Percentiles rank a stretch among this genome's conserved stretches.
Evolutionary conservation across 2,797 vertebrate species (phyloP).

Genomic region (Chaunax sp.): DNA sequence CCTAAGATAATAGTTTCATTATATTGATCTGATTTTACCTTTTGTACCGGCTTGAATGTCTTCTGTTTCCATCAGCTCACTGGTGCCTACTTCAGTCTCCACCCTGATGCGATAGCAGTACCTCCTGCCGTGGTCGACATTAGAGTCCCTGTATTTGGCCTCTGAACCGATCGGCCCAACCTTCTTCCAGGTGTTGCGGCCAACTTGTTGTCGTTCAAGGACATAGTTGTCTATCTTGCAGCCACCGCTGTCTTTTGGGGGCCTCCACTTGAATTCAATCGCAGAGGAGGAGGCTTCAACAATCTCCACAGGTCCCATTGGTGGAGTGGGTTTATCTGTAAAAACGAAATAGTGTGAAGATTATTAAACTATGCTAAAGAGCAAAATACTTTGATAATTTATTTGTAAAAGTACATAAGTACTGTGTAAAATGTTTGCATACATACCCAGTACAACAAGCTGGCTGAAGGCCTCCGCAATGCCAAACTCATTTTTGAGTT

Average conservation of each 20-base stretch:
- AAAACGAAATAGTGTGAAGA: background rate
- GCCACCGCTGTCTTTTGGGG: slow-evolving; percentile 90
- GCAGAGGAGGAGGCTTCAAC: slow-evolving; percentile 77
- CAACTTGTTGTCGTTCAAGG: slow-evolving; percentile 88
- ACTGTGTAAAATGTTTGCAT: background rate
- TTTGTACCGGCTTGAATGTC: slow-evolving; percentile 89
- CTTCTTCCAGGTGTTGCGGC: slow-evolving; percentile 90
- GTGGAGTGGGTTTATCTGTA: slow-evolving; percentile 90
- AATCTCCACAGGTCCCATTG: slow-evolving; percentile 90
- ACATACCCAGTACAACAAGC: slow-evolving; percentile 87
- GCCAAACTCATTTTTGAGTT: slow-evolving; percentile 90
- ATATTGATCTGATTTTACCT: slow-evolving; percentile 77
- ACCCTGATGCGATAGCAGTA: slow-evolving; percentile 91
- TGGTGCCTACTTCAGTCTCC: slow-evolving; percentile 85
- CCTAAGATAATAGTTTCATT: background rate
- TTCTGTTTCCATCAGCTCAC: slow-evolving; percentile 88
- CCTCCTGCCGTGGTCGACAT: slow-evolving; percentile 87
- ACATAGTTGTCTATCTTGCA: slow-evolving; percentile 84
- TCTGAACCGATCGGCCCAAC: slow-evolving; percentile 83
- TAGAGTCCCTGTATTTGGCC: slow-evolving; percentile 82
- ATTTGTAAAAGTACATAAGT: too few species aligned
- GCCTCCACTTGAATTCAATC: slow-evolving; percentile 88
- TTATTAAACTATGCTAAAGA: background rate
- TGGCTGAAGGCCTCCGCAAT: slow-evolving; percentile 78
- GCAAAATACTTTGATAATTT: too few species aligned